Evolutionary conservation across 1,140 invertebrate species (phyloP), one percentile per base, ranked within the genome.

Genomic region (Drosophila azteca): DNA sequence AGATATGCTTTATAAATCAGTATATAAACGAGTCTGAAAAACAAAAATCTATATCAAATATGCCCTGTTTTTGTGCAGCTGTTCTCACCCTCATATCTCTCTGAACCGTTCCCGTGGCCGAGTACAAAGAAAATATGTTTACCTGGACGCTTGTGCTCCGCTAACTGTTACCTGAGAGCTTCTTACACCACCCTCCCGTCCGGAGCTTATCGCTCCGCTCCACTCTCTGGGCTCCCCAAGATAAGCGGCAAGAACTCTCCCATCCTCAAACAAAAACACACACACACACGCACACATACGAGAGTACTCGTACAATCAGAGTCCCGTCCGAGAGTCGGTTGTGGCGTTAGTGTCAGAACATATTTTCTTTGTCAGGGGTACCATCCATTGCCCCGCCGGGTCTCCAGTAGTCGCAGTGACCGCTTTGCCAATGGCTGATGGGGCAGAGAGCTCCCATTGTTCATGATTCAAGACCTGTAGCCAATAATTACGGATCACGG

Each of bases 201-300:
- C 26, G 41, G 11, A 80, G 77, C 80, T 85, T 85, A 85, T 87
- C 81, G 80, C 58, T 70, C 24, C 46, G 17, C 62, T 51, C 55
- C 22, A 31, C 58, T 46, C 54, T 9, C 48, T 53, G 55, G 50
- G 43, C 51, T 20, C 20, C 11, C 45, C 0, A 67, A 63, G 66
- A 69, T 69, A 69, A 69, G 66, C 31, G 64, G 26, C 29, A 41
- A 52, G 43, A 59, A 20, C 60, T 61, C 63, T 46, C 41, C 9
- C 49, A 20, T 41, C 26, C 39, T 69, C 57, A 29, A 20, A 50
- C 24, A 6, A 11, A 22, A 20, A 3, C 49, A 22, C 20, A 15
- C 5, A 53, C 66, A 72, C 66, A 76, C 70, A 78, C n/a, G n/a
- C 48, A 29, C 48, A 8, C 57, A 46, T 26, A 41, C 17, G 35